A percentile compares a stretch with the other conserved stretches of the same genome.
These are phyloP conservation scores for Micronisus gabar DNA, from an alignment of 2,113 vertebrate species.

Conservation along the genomic window DNA sequence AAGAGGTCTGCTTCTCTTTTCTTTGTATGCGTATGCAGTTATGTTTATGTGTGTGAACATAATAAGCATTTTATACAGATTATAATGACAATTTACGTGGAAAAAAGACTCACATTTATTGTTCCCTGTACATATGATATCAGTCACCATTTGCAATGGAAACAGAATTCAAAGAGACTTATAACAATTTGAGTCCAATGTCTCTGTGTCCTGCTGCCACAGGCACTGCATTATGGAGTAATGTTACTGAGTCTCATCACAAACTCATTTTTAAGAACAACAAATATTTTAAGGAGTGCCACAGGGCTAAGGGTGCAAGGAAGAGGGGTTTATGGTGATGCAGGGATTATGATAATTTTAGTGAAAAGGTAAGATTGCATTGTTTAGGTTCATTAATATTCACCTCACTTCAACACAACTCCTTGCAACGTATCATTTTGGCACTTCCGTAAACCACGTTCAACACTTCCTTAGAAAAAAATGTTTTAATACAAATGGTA, in stretches of 20 bases:
- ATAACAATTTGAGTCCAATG: neutral
- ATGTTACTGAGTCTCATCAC: neutral
- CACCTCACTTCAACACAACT: neutral
- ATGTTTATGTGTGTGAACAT: neutral
- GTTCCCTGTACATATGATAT: neutral
- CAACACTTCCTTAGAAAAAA: neutral
- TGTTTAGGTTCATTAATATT: neutral
- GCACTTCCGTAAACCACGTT: neutral
- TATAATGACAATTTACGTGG: neutral
- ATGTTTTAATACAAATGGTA: neutral
- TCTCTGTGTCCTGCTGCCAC: neutral
- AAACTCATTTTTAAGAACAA: neutral
- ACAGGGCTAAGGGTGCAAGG: neutral
- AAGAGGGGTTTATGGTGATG: neutral
- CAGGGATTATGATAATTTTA: neutral
- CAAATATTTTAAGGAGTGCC: neutral
- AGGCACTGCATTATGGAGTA: neutral
- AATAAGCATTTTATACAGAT: neutral
- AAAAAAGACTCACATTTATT: neutral
- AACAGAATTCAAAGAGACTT: neutral
- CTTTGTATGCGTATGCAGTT: neutral
- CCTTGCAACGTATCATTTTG: neutral
- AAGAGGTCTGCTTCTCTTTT: neutral
- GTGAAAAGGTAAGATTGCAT: neutral
- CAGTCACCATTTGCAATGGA: neutral